Base-by-base conservation (phyloP, 1,140 invertebrate species). In the Bombus affinis region DNA sequence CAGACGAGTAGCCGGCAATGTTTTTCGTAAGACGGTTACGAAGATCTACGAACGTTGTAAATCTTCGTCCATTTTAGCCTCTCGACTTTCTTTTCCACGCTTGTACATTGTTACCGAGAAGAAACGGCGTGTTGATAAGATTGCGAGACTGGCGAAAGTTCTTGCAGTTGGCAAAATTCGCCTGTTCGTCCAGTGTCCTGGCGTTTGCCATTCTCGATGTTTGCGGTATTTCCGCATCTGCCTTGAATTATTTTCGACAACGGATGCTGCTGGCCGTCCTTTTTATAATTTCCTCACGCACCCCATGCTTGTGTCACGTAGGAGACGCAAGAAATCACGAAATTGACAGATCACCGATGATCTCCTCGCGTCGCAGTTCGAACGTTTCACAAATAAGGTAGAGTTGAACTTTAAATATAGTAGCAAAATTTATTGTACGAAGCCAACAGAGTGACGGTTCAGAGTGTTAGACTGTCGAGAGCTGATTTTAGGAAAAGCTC, bases 1-100 rank as follows among this genome's bases (percentile, higher is more conserved):
- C 70, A 42, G 75, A 75, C 83, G 66, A 47, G 71, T 66, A 62
- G 59, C 83, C 68, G 8, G n/a, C 32, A 59, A 73, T 88, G 83
- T 74, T 82, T 83, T 86, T 57, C 70, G 73, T 22, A 10, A 39
- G n/a, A 22, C 82, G 62, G 87, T 79, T 57, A 82, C 74, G 47
- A 73, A 59, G 84, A 89, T 86, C 79, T 86, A 86, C 83, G 81
- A 89, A 86, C 88, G 74, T 44, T 82, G 80, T 89, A 89, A 89
- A 89, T 89, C 81, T 74, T 82, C 80, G 87, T 89, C 73, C 85
- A 73, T 73, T 86, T 62, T 83, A 83, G 80, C 87, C 81, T 76
- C 80, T 72, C 71, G 78, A 57, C 68, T 68, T 81, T 68, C 78
- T 62, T 85, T 86, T 74, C 66, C 76, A 3, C 47, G 53, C 47